Evolutionary conservation across 2,888 invertebrate species (phyloP).

Genomic region (Drosophila borborema): DNA sequence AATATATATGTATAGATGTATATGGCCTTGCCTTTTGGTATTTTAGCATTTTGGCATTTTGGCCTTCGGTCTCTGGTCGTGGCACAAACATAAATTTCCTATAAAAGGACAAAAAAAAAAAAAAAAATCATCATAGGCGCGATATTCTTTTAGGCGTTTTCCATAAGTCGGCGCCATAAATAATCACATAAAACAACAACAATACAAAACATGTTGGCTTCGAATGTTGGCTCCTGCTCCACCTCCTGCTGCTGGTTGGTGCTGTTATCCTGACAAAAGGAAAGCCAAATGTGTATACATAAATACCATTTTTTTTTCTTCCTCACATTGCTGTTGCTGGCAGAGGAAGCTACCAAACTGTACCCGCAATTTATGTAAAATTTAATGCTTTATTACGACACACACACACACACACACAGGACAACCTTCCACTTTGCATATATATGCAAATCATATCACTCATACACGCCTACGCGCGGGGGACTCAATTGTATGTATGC

Average conservation of each 20-base stretch:
- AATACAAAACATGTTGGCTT: slow-evolving; percentile 28
- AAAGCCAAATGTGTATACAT: slow-evolving; percentile 46
- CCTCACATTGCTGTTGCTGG: slow-evolving; percentile 4
- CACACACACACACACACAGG: slow-evolving; percentile 23
- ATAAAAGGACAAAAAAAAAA: slow-evolving; percentile 47
- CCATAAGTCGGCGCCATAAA: slow-evolving; percentile 62
- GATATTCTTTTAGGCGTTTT: slow-evolving; percentile 33
- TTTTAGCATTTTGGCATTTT: slow-evolving; percentile 70
- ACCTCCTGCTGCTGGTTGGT: not conserved
- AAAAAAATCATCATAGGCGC: slow-evolving; percentile 43
- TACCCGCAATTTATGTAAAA: slow-evolving; percentile 77
- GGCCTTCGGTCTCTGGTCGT: slow-evolving; percentile 20
- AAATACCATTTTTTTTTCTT: slow-evolving; percentile 35
- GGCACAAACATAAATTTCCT: slow-evolving; percentile 41
- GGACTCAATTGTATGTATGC: slow-evolving; percentile 25
- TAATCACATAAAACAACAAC: slow-evolving; percentile 68
- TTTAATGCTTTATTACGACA: slow-evolving; percentile 73
- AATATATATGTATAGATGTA: not conserved
- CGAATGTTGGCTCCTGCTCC: slow-evolving; percentile 9
- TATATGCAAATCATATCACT: slow-evolving; percentile 78
- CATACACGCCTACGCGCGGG: slow-evolving; percentile 62
- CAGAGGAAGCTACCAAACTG: slow-evolving; percentile 53
- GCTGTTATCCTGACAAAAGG: slow-evolving; percentile 27
- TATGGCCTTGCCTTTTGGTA: slow-evolving; percentile 46
- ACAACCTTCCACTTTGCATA: slow-evolving; percentile 13